Evolutionary conservation across 2,888 invertebrate genomes (phyloP), one percentile per base, ranked within the genome.

Genomic region (Sisyra terminalis): DNA sequence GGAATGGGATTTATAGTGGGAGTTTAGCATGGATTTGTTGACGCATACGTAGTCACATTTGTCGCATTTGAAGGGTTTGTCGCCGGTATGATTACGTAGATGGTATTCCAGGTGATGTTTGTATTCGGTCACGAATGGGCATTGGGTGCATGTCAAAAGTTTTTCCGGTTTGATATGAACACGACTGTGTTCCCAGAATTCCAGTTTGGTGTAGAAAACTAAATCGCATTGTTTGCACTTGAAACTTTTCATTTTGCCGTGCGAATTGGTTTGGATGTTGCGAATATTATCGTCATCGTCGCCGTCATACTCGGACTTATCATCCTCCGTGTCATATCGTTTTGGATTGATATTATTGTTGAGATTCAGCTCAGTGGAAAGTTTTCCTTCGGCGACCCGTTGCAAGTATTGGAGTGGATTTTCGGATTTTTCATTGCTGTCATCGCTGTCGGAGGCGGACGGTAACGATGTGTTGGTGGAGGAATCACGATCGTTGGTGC

Each of bases 11-110:
- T 98, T 98, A 57, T 93, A 74, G 59, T 98, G 98, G 1, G 93
- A 94, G 63, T 93, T 97, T 43, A 99, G 69, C 98, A 99, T 99
- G 1, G 96, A 96, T 60, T 94, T 93, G 66, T 93, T 96, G n/a
- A 94, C 93, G 58, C 94, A 96, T 0, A 79, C 74, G 55, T 92
- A 92, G 13, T 73, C 70, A 59, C 96, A 97, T 56, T 88, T 79
- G 47, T 73, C 73, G 61, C 96, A 97, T 58, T 86, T 85, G 68
- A 87, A 96, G 2, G 97, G 97, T 58, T 99, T 99, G 1, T 85
- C 82, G 31, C 93, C 92, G 53, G 81, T 74, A 62, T 98, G 98
- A 59, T 96, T 96, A 35, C 90, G 72, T 58, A 94, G 72, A 59
- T 96, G 98, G 55, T 97, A 99, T 58, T 97, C 96, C 46, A 97